Evolutionary conservation across 2,888 invertebrate species (phyloP), one percentile per base, ranked within the genome.

Genomic region (Loripinus fragilis): DNA sequence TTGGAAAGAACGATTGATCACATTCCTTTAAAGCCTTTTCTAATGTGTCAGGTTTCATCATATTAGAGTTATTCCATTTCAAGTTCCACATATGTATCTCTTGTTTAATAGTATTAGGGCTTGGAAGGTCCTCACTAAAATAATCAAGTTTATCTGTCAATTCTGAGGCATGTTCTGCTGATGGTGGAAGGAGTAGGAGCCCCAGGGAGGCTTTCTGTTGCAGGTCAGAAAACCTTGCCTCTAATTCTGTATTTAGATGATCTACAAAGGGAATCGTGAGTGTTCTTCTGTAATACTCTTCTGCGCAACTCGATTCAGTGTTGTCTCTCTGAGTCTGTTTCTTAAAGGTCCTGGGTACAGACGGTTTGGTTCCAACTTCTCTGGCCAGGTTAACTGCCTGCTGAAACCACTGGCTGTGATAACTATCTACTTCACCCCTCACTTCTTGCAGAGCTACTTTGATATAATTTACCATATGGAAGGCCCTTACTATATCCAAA

Each of bases 11-110:
- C 1, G 25, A 30, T 25, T 33, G 20, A 15, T n/a, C 2, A 25
- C 73, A 73, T 35, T n/a, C 20, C 35, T 66, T 28, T n/a, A 68
- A 33, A n/a, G 67, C 33, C 8, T 48, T 25, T 17, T 38, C 42
- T 3, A 60, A 0, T 12, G 38, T 68, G 15, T 8, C 55, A n/a
- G 74, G 68, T 7, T 55, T 68, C 23, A 15, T 64, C 10, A 7
- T 5, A 33, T 25, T 23, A 17, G 8, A 25, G 12, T 7, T 12
- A 7, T 10, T 55, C 30, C 35, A 64, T 28, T 64, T 64, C 15
- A 5, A 15, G 28, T 28, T 8, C 64, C 64, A 64, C 15, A 30
- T 12, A 8, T 33, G 25, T 10, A 64, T 64, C 20, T 64, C 64
- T 10, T 8, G 15, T 12, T 28, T 12, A 23, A 64, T 12, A 7